Evolutionary conservation across 2,113 vertebrate species (phyloP).

Genomic region (Serilophus lunatus): DNA sequence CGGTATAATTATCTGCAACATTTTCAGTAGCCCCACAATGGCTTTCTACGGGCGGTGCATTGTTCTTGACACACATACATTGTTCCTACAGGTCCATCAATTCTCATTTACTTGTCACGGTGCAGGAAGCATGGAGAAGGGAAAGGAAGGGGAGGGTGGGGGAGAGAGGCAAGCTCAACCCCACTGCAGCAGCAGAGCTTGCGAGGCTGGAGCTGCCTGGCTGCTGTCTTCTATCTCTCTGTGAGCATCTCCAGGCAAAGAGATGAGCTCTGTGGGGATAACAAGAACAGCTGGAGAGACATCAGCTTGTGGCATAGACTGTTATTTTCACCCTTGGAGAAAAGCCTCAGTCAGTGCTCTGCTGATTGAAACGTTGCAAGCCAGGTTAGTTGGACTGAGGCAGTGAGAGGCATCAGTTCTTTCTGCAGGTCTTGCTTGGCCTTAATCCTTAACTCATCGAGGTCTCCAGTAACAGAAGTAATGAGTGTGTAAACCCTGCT

Average conservation of each 20-base stretch:
- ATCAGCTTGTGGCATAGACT: no score
- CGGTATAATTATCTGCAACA: conserved; percentile 34
- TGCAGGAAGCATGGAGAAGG: conserved; percentile 45
- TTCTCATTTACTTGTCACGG: conserved; percentile 70
- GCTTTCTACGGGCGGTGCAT: conserved; percentile 32
- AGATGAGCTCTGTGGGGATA: not conserved
- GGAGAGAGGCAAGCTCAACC: not conserved
- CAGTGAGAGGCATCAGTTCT: not conserved
- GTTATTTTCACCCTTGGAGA: not conserved
- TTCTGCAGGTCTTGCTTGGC: not conserved
- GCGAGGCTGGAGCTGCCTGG: not conserved
- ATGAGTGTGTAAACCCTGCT: not conserved
- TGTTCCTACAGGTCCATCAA: conserved; percentile 58
- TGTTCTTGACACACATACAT: conserved; percentile 55
- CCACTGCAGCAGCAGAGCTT: not conserved
- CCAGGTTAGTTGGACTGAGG: not conserved
- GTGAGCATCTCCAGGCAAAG: rapidly evolving
- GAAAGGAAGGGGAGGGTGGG: not conserved
- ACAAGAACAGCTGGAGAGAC: not conserved
- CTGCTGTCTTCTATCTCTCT: not conserved
- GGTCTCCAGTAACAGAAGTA: not conserved
- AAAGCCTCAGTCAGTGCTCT: not conserved
- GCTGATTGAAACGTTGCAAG: not conserved
- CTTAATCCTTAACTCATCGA: not conserved
- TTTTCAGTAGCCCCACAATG: conserved; percentile 52